A percentile compares a stretch with the other conserved stretches of the same genome.
Conservation (phyloP, 1,140 invertebrate genomes). For the Anoplolepis gracilipes region DNA sequence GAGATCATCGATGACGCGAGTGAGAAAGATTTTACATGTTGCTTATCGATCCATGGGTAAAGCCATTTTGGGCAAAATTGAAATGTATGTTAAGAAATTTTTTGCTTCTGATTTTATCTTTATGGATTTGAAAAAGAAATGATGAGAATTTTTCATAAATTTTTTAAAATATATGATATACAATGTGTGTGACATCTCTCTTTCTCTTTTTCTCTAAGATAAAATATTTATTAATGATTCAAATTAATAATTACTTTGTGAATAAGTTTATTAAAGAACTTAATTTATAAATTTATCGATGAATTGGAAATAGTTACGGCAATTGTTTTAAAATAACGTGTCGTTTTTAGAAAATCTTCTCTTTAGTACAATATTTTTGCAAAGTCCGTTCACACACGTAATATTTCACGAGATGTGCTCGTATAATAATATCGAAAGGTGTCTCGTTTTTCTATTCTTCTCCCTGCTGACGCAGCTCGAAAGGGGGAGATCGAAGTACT, state of each 20-base stretch:
- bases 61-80: background rate
- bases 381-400: constrained; percentile 22
- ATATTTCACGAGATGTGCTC: constrained; percentile 41
- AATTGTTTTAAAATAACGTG: background rate
- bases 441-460: constrained; percentile 55
- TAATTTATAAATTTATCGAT: background rate
- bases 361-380: constrained; percentile 26
- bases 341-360: background rate
- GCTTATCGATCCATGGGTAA: background rate
- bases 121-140: background rate
- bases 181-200: no score
- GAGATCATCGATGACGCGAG: constrained; percentile 64
- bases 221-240: background rate
- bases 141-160: no score
- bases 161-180: background rate
- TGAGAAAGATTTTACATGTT: background rate
- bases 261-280: background rate
- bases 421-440: constrained; percentile 37
- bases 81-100: background rate
- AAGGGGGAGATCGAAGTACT: constrained; percentile 51
- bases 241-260: background rate
- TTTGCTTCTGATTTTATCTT: background rate
- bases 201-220: background rate
- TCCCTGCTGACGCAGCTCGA: constrained; percentile 42
- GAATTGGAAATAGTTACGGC: background rate